phyloP scores from a whole-genome alignment of 2,888 invertebrate genomes.

The Quadroppia sp. region DNA sequence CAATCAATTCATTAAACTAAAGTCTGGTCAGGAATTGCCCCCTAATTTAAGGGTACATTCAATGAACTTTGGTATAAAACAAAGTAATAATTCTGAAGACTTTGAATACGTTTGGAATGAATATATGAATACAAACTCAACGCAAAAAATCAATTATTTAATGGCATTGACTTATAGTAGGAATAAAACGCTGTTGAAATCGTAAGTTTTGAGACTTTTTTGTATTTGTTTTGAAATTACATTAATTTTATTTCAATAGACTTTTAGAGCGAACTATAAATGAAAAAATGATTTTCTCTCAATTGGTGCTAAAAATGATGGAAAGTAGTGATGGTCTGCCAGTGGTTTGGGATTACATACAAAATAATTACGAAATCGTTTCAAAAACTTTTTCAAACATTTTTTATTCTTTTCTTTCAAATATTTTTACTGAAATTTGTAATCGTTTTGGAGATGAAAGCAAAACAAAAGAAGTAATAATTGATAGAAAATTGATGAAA shows the following conservation, averaged over 20 bases:
- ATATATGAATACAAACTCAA: background rate
- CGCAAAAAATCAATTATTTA: slow-evolving; percentile 23
- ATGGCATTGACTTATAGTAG: slow-evolving; percentile 1
- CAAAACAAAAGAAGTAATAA: background rate
- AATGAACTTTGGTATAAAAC: slow-evolving; percentile 15
- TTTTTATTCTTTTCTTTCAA: background rate
- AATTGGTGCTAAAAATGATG: slow-evolving; percentile 64
- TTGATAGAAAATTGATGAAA: background rate
- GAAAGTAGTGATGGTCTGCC: slow-evolving; percentile 68
- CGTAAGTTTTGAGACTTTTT: slow-evolving; percentile 8
- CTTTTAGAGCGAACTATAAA: slow-evolving; percentile 69
- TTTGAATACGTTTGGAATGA: slow-evolving; percentile 38
- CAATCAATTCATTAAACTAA: background rate
- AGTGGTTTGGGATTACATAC: slow-evolving; percentile 77
- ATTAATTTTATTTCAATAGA: too few species aligned
- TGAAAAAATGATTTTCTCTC: slow-evolving; percentile 70
- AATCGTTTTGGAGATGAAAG: background rate
- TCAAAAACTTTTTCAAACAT: slow-evolving; percentile 17
- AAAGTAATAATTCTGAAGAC: slow-evolving; percentile 5
- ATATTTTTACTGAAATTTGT: background rate
- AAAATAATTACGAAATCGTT: slow-evolving; percentile 60
- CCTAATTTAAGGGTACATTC: slow-evolving; percentile 25
- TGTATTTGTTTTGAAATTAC: too few species aligned
- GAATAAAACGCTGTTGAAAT: slow-evolving; percentile 16
- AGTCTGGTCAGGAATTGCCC: slow-evolving; percentile 1